phyloP scores from a whole-genome alignment of 1,140 invertebrate species.

The Drosophila pseudoobscura region DNA sequence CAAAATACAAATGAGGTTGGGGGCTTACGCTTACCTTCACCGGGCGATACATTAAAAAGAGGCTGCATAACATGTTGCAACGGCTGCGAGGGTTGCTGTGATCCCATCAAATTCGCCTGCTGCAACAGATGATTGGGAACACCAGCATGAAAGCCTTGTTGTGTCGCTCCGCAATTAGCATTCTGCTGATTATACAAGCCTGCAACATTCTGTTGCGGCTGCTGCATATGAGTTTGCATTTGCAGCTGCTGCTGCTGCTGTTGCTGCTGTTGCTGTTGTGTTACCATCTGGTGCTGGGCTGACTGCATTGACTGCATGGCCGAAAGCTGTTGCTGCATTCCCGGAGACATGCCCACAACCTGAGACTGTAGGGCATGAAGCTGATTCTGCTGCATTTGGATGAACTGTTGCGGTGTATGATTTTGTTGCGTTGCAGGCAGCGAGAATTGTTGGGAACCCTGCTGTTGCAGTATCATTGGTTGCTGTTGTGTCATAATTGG shows the following conservation, averaged over 20 bases:
- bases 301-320: slow-evolving; percentile 49
- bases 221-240: slow-evolving; percentile 56
- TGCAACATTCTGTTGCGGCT: slow-evolving; percentile 25
- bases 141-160: slow-evolving; percentile 51
- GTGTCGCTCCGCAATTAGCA: slow-evolving; percentile 18
- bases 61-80: slow-evolving; percentile 72
- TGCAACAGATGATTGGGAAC: slow-evolving; percentile 59
- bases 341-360: slow-evolving; percentile 41
- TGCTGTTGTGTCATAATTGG: slow-evolving; percentile 49
- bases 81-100: slow-evolving; percentile 57
- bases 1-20: not conserved
- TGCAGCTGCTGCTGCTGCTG: slow-evolving; percentile 64
- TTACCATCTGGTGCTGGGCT: slow-evolving; percentile 56
- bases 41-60: slow-evolving; percentile 58
- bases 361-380: slow-evolving; percentile 47
- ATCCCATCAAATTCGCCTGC: slow-evolving; percentile 58
- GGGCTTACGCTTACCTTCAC: slow-evolving; percentile 47
- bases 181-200: slow-evolving; percentile 64
- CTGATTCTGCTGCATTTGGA: slow-evolving; percentile 57
- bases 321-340: slow-evolving; percentile 49
- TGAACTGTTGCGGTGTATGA: slow-evolving; percentile 56
- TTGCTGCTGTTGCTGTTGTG: slow-evolving; percentile 63
- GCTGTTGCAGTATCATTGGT: slow-evolving; percentile 43
- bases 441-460: slow-evolving; percentile 59
- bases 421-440: slow-evolving; percentile 43